phyloP scores from a whole-genome alignment of 2,797 vertebrate genomes.

The Rhynchonycteris naso region DNA sequence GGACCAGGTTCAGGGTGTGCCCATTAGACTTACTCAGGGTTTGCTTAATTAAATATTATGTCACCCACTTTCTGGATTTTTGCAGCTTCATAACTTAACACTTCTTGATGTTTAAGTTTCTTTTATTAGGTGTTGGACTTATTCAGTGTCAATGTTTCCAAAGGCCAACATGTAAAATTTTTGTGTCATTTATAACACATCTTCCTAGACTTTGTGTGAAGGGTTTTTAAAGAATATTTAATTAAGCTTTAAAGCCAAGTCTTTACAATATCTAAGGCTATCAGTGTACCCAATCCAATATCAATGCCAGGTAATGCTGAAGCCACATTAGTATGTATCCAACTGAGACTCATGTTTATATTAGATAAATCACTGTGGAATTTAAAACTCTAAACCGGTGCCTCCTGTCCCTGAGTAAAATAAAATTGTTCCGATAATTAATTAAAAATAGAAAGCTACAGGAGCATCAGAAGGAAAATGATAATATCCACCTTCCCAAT shows the following conservation, averaged over 20 bases:
- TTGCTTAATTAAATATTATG: not conserved
- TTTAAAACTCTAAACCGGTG: not conserved
- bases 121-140: conserved; percentile 23
- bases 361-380: not conserved
- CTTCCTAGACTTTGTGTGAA: not conserved
- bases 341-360: not conserved
- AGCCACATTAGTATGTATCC: not conserved
- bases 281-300: not conserved
- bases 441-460: conserved; percentile 16
- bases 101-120: conserved; percentile 22
- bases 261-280: not conserved
- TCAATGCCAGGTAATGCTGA: not conserved
- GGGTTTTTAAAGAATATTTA: conserved; percentile 12
- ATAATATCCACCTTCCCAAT: not conserved
- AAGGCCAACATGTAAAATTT: not conserved
- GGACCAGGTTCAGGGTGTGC: not conserved
- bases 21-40: not conserved
- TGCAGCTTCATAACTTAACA: not conserved
- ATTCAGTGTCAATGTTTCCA: not conserved
- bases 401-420: not conserved
- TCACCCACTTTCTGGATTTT: not conserved
- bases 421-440: not conserved
- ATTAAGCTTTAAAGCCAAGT: not conserved
- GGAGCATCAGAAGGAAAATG: not conserved
- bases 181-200: conserved; percentile 12